These are phyloP conservation scores for Carassius auratus DNA, from an alignment of 2,113 vertebrate species.

Conservation along the genomic window DNA sequence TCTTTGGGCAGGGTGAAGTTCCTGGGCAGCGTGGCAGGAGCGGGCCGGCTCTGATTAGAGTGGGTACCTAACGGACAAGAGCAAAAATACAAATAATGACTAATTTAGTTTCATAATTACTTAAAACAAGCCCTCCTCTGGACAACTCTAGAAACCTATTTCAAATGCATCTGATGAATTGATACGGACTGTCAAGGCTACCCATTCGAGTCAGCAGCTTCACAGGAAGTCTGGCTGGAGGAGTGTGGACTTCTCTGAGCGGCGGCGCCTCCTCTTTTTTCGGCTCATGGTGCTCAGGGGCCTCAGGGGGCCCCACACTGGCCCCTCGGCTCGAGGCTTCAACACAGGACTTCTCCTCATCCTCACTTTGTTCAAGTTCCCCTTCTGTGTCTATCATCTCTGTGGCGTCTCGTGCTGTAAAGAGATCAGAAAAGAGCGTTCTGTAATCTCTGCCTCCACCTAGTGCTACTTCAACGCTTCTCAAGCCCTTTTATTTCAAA, in stretches of 20 bases:
- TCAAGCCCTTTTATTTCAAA: neutral
- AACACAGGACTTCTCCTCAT: slow-evolving; percentile 49
- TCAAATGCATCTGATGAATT: too few species aligned
- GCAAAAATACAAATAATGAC: neutral
- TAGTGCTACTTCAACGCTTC: slow-evolving; percentile 55
- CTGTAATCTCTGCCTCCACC: slow-evolving; percentile 65
- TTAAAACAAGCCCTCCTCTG: neutral
- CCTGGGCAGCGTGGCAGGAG: slow-evolving; percentile 78
- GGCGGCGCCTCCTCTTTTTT: slow-evolving; percentile 37
- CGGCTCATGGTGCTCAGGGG: slow-evolving; percentile 59
- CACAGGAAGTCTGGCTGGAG: slow-evolving; percentile 67
- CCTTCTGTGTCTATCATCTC: slow-evolving; percentile 65
- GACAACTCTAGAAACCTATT: neutral
- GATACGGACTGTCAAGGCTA: slow-evolving; percentile 75
- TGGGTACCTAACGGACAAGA: slow-evolving; percentile 63
- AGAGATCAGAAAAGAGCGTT: neutral
- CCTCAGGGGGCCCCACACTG: slow-evolving; percentile 51
- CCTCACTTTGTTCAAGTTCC: slow-evolving; percentile 64
- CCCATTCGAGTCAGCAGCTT: slow-evolving; percentile 76
- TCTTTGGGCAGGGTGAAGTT: slow-evolving; percentile 80
- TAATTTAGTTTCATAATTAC: neutral
- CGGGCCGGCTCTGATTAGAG: slow-evolving; percentile 77
- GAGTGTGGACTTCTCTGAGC: slow-evolving; percentile 68
- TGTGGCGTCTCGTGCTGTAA: slow-evolving; percentile 68
- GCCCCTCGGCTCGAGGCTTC: slow-evolving; percentile 53